Base-by-base conservation (phyloP, 1,140 invertebrate species). In the Pomacea maculata region DNA sequence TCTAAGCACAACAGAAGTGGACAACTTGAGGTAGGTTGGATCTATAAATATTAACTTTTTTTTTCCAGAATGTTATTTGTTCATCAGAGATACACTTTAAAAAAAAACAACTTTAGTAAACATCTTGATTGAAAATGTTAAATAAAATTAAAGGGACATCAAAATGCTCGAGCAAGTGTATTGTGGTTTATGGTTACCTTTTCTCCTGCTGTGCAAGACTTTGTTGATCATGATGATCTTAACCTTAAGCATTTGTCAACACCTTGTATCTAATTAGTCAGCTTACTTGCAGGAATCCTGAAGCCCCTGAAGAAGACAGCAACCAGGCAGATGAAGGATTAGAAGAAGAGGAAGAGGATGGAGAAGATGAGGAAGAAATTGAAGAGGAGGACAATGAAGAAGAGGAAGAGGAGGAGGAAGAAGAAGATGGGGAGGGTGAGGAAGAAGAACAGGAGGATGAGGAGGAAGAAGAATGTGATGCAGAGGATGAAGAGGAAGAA, bases 311-410 rank as follows among this genome's bases (percentile, higher is more conserved):
- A 45, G 72, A 68, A 34, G 77, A 81, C 21, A n/a, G 54, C 65
- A 78, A 57, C 12, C 12, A 61, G 19, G 61, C 29, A 19, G 73
- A 79, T 65, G 80, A 79, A 29, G 76, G 68, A 52, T 86, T 83
- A 71, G 87, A 79, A 29, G 72, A 87, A 57, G 87, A 83, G 74
- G 87, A 79, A 29, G 72, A 87, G 21, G 72, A 87, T 21, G 82
- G 76, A n/a, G 88, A 87, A 72, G 88, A 89, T 72, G 85, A 86
- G 70, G 71, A 68, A 34, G 80, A 84, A 6, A 65, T 80, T 52
- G 78, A 79, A 29, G 64, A 79, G 17, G 78, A 79, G 45, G 85
- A 84, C n/a, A 83, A 86, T 71, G 82, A 85, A 45, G 84, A 86
- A 45, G 83, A 85, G 54, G 84, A 83, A 67, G 80, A 83, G 34